These are phyloP conservation scores for Sialia sialis DNA, from an alignment of 2,113 vertebrate species.

Conservation along the genomic window DNA sequence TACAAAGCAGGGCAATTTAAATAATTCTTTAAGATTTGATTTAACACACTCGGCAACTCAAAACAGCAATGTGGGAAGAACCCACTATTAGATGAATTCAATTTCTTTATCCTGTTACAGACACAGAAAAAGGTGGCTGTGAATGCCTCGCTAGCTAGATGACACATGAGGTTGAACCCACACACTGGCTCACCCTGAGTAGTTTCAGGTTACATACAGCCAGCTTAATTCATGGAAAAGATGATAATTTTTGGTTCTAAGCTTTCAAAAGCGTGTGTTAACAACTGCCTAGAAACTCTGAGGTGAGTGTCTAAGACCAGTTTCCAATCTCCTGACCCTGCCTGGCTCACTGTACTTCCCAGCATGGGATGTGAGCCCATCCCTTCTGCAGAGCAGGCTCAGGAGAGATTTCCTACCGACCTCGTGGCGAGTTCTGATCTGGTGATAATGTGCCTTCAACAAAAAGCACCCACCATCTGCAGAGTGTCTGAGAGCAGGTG, in stretches of 20 bases:
- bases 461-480: background rate
- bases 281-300: background rate
- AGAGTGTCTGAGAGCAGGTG: background rate
- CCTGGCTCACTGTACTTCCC: background rate
- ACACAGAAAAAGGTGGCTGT: background rate
- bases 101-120: background rate
- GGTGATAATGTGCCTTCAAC: background rate
- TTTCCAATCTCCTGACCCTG: background rate
- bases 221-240: background rate
- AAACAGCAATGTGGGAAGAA: background rate
- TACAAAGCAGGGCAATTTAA: background rate
- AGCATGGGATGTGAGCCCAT: accelerated
- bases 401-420: background rate
- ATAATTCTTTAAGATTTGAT: background rate
- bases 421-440: background rate
- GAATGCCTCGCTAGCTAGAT: background rate
- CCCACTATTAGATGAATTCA: background rate
- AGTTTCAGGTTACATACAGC: background rate
- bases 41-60: background rate
- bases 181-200: background rate
- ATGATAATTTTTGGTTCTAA: background rate
- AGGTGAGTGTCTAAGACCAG: background rate
- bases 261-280: background rate
- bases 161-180: background rate
- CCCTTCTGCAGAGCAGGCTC: background rate